Conservation (phyloP, 2,888 invertebrate genomes). For the Unio pictorum region DNA sequence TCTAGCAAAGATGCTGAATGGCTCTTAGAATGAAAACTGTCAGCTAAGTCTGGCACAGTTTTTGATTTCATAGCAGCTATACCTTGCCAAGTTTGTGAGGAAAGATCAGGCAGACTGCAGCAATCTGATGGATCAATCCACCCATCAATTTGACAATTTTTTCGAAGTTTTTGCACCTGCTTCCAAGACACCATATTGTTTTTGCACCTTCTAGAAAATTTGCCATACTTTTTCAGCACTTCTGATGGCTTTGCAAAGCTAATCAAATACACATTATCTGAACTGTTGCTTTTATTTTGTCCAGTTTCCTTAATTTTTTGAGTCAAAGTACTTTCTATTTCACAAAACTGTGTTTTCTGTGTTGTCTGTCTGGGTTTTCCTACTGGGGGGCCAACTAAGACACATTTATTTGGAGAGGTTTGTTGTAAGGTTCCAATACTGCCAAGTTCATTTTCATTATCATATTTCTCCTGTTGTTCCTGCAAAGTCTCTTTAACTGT, state of each 20-base stretch:
- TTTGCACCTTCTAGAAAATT: conserved; percentile 10
- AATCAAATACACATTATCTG: conserved; percentile 31
- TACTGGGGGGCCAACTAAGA: no score
- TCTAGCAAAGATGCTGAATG: conserved; percentile 60
- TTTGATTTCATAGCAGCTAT: conserved; percentile 33
- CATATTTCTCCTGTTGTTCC: neutral
- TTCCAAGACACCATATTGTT: conserved; percentile 50
- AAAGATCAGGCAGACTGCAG: conserved; percentile 57
- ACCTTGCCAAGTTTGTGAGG: conserved; percentile 38
- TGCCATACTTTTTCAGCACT: conserved; percentile 30
- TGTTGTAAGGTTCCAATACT: conserved; percentile 25
- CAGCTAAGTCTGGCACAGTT: conserved; percentile 41
- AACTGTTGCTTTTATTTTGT: conserved; percentile 13
- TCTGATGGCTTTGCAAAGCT: conserved; percentile 34
- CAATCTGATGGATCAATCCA: conserved; percentile 46
- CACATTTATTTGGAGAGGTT: conserved; percentile 28
- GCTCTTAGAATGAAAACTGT: conserved; percentile 56
- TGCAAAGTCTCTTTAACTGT: conserved; percentile 18
- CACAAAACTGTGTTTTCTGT: conserved; percentile 2
- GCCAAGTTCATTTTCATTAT: conserved; percentile 26
- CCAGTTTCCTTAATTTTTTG: conserved; percentile 16
- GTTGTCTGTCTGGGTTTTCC: conserved; percentile 2
- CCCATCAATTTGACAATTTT: conserved; percentile 37
- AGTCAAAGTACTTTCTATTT: no score
- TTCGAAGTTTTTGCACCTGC: conserved; percentile 50